Evolutionary conservation across 2,113 vertebrate species (phyloP).

Genomic region (Cariama cristata): DNA sequence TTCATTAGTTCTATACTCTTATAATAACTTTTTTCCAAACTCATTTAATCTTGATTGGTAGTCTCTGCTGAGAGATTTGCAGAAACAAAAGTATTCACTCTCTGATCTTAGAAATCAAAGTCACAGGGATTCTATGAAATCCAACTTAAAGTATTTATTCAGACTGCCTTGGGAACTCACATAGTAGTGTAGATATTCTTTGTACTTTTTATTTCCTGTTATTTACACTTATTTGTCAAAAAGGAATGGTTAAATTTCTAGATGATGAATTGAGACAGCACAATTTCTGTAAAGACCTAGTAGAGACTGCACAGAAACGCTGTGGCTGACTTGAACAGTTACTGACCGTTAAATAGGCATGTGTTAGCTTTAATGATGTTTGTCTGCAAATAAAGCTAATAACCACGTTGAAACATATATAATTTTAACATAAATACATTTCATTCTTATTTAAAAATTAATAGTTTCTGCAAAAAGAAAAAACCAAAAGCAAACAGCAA

Average conservation of each 20-base stretch:
- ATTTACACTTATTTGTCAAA: neutral
- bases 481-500: neutral
- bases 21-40: neutral
- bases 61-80: neutral
- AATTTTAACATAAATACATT: conserved; percentile 10
- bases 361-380: neutral
- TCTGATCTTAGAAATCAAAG: neutral
- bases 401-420: neutral
- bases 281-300: neutral
- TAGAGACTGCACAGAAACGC: neutral
- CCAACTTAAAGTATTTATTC: neutral
- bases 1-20: neutral
- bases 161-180: neutral
- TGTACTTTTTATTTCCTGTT: neutral
- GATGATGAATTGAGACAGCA: neutral
- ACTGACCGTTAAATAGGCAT: neutral
- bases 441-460: conserved; percentile 49
- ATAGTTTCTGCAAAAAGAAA: conserved; percentile 22
- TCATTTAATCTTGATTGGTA: neutral
- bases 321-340: neutral
- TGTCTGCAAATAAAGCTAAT: conserved; percentile 40
- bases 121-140: neutral
- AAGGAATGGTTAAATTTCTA: neutral
- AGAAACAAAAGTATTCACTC: neutral
- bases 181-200: neutral